A percentile compares a stretch with the other conserved stretches of the same genome.
These are phyloP conservation scores for Pseudopleuronectes americanus DNA, from an alignment of 2,797 vertebrate species.

Conservation along the genomic window DNA sequence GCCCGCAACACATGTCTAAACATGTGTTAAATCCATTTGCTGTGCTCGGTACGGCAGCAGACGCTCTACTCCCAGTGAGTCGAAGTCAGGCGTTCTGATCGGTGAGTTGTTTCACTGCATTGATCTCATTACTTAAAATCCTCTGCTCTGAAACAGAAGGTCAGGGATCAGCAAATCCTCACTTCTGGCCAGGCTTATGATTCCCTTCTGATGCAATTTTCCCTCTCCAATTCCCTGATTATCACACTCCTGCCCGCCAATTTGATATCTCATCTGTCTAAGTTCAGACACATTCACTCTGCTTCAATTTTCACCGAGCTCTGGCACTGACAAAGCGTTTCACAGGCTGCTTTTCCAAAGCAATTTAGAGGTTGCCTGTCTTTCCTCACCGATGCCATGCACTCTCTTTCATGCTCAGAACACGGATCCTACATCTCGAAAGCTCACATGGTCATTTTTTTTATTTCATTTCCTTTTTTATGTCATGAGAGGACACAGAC, in stretches of 20 bases:
- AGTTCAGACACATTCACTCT: conserved; percentile 67
- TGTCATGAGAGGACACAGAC: not conserved
- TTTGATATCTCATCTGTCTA: conserved; percentile 72
- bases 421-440: conserved; percentile 12
- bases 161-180: conserved; percentile 84
- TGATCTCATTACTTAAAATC: conserved; percentile 84
- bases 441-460: not conserved
- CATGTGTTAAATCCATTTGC: conserved; percentile 62
- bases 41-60: conserved; percentile 28
- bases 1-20: conserved; percentile 53
- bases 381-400: conserved; percentile 1
- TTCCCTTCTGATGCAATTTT: conserved; percentile 83
- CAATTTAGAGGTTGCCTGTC: conserved; percentile 31
- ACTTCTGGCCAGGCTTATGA: conserved; percentile 78
- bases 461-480: not conserved
- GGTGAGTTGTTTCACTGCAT: conserved; percentile 69
- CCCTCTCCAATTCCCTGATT: conserved; percentile 77
- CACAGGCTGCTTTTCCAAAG: conserved; percentile 36
- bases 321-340: conserved; percentile 38
- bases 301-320: conserved; percentile 56
- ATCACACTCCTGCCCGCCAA: conserved; percentile 68
- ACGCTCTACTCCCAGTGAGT: conserved; percentile 21
- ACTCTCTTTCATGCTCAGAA: conserved; percentile 11
- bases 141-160: conserved; percentile 81
- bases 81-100: conserved; percentile 42